Percentiles rank a stretch among this genome's conserved stretches.
Conservation (phyloP, 2,113 vertebrate species). For the Laticauda colubrina region DNA sequence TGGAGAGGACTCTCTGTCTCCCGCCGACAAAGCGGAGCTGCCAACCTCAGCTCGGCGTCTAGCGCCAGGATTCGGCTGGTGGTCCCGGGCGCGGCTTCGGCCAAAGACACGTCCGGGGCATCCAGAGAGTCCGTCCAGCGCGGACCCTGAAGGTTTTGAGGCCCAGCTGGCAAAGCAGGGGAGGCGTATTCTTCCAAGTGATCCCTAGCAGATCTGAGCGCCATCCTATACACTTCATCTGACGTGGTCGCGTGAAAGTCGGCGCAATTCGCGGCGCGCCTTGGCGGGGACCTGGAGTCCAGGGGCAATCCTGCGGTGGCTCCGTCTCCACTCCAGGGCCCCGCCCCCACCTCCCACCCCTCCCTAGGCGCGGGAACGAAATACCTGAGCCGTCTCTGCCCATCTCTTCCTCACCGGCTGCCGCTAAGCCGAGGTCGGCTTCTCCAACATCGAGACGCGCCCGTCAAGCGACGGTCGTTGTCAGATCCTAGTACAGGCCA, state of each 20-base stretch:
- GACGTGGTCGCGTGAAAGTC: not conserved
- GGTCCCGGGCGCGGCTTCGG: not conserved
- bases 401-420: not conserved
- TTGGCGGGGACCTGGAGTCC: not conserved
- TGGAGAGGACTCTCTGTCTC: not conserved
- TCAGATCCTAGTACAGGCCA: not conserved
- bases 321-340: not conserved
- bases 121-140: not conserved
- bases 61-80: not conserved
- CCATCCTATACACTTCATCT: not conserved
- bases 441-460: not conserved
- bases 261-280: not conserved
- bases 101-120: not conserved
- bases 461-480: not conserved
- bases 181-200: not conserved
- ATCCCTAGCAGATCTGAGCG: not conserved
- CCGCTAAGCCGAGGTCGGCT: not conserved
- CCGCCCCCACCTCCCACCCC: not conserved
- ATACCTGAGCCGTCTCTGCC: not conserved
- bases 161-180: not conserved
- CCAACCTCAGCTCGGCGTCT: not conserved
- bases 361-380: not conserved
- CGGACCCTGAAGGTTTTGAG: not conserved
- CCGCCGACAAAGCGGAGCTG: not conserved
- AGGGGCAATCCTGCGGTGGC: not conserved